A percentile compares a stretch with the other conserved stretches of the same genome.
Evolutionary conservation across 2,888 invertebrate genomes (phyloP).

Genomic region (Neria commutata): DNA sequence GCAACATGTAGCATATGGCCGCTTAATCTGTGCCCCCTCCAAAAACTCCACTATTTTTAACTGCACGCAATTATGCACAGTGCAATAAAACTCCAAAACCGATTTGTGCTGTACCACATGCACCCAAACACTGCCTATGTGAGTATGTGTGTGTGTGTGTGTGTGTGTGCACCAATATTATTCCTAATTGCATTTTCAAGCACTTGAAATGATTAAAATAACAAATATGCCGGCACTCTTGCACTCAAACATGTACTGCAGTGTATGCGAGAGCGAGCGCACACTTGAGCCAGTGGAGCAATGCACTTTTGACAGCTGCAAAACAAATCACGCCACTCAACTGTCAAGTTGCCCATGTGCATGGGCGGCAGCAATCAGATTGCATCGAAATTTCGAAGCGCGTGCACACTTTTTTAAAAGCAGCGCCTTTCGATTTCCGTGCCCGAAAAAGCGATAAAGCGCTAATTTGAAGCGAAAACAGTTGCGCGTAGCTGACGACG

Average conservation of each 20-base stretch:
- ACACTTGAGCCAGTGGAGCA: conserved; percentile 20
- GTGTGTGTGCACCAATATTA: background rate
- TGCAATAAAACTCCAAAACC: background rate
- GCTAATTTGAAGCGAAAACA: background rate
- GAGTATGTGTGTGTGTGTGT: background rate
- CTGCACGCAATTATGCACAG: background rate
- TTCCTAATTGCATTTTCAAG: conserved; percentile 14
- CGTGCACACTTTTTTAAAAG: background rate
- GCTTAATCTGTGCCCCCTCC: background rate
- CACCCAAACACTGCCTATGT: no score
- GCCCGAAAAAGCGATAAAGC: background rate
- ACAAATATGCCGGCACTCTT: conserved; percentile 11
- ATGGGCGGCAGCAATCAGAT: no score
- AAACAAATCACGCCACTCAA: conserved; percentile 30
- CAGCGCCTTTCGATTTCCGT: background rate
- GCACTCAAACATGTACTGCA: background rate
- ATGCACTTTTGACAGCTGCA: conserved; percentile 30
- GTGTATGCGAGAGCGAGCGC: background rate
- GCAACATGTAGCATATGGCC: background rate
- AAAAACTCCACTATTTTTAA: background rate
- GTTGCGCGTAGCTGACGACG: background rate
- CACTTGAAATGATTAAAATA: conserved; percentile 31
- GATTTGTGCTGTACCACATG: no score
- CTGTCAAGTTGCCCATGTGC: conserved; percentile 16
- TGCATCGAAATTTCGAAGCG: no score